Evolutionary conservation across 2,113 vertebrate genomes (phyloP), one percentile per base, ranked within the genome.

Genomic region (Mellivora capensis): DNA sequence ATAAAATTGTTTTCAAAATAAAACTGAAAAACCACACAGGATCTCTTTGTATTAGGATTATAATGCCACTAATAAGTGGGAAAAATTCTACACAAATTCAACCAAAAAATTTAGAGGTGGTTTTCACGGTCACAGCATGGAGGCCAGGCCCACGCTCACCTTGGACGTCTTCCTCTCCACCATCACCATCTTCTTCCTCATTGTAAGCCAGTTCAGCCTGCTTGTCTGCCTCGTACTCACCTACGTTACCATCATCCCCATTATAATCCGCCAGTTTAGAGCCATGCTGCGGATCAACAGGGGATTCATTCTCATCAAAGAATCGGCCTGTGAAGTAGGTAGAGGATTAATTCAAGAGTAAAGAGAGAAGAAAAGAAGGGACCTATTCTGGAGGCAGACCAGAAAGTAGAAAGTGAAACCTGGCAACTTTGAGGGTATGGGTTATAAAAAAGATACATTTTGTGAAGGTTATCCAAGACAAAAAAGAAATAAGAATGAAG

Each of bases 111-210:
- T 98, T 98, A 97, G 98, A 25, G 97, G 94, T 98, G 98, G 96
- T 98, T 99, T 98, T 98, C 95, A 98, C 97, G 91, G 97, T 98
- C 99, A 96, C 98, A 98, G 99, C 98, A 99, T 97, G 99, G 99
- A 99, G 98, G 96, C 95, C 98, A 99, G 98, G 98, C 98, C 99
- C 99, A 99, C 99, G 99, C 99, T 99, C 99, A 99, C 99, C 99
- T 99, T 99, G 99, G 98, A 99, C 99, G 99, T 99, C 99, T 99
- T 99, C 99, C 99, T 99, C 99, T 99, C 99, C 99, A 99, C 99
- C 99, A 99, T 99, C 99, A 99, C 99, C 99, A 99, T 99, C 99
- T 99, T 99, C 99, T 99, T 99, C 99, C 99, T 99, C 99, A 99
- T 99, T 99, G 99, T 99, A 99, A 99, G 99, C 99, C 99, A 99